Base-by-base conservation (phyloP, 2,113 vertebrate species). In the Epinephelus fuscoguttatus region DNA sequence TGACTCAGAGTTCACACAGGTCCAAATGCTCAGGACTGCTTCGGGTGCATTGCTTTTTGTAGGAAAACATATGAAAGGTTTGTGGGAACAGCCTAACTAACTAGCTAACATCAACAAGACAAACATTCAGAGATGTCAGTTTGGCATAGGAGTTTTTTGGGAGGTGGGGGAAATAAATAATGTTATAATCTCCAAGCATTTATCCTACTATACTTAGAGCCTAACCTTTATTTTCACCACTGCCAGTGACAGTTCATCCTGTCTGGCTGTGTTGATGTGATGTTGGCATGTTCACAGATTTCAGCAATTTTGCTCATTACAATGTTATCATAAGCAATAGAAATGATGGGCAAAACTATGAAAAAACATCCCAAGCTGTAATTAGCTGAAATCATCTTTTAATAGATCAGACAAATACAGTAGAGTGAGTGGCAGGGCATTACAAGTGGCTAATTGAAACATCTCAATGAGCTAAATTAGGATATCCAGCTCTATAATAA, bases 391-490 rank as follows among this genome's bases (percentile, higher is more conserved):
- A 70, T 56, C 0, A 52, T 76, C 47, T 37, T 42, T 67, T 47
- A 55, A 55, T 23, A 21, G 18, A 14, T 42, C 40, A 40, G 42
- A 50, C 3, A 50, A 70, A 52, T 7, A 23, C 23, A 40, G 64
- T 14, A 4, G 37, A 37, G 37, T 17, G 42, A 76, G 49, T 64
- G 52, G 53, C 69, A 50, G 62, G 55, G 30, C 56, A 75, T 0
- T 18, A 25, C 40, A 23, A 80, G 45, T 21, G 7, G 42, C 45
- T 82, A 78, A 91, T 77, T 80, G 27, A 82, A 80, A 81, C 9
- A 9, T 86, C 81, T 87, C 73, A 68, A 30, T 75, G 27, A 66
- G 60, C 55, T 77, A 66, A 75, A 84, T 72, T 42, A 70, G 63
- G 53, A 74, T 57, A 71, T 89, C 85, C 61, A 78, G 9, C 60